Evolutionary conservation across 2,888 invertebrate species (phyloP), one percentile per base, ranked within the genome.

Genomic region (Hedychridium roseum): DNA sequence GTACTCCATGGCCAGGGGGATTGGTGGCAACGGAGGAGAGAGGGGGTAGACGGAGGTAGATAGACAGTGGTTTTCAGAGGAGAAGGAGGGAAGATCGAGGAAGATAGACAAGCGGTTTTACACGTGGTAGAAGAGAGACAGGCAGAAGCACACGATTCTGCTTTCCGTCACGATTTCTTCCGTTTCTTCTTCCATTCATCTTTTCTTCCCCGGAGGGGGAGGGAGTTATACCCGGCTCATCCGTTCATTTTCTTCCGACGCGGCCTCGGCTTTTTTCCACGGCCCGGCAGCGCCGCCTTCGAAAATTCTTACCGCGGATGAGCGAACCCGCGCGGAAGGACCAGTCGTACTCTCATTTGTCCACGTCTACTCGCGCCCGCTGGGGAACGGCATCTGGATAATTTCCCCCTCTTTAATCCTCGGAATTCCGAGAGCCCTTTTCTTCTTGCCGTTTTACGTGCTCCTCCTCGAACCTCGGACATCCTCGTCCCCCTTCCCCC

Each of bases 321-420:
- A 15, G 20, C 9, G 43, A 46, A 47, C 49, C 18, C 12, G 6
- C 31, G 31, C 40, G 23, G 26, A n/a, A n/a, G n/a, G n/a, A n/a
- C 27, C 38, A 61, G 60, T 60, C 56, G 59, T 56, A 47, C 44
- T n/a, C 61, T 64, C 71, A 64, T 73, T 72, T 70, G 66, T 73
- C 61, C 66, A 65, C 60, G 69, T 72, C 68, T 49, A 15, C n/a
- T n/a, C n/a, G n/a, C n/a, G n/a, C n/a, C 17, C 49, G 44, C 31
- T 40, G 45, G 37, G 47, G 45, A 56, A 52, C 43, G 54, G 60
- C 59, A 67, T 71, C 68, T 65, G 65, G 68, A 69, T 71, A 71
- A 71, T 71, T 69, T 71, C 67, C 60, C 54, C 43, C 60, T 47
- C 57, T 58, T 65, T 62, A 68, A 65, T 64, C 54, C 60, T 32